Conservation (phyloP, 2,113 vertebrate genomes). For the Phrynocephalus versicolor region DNA sequence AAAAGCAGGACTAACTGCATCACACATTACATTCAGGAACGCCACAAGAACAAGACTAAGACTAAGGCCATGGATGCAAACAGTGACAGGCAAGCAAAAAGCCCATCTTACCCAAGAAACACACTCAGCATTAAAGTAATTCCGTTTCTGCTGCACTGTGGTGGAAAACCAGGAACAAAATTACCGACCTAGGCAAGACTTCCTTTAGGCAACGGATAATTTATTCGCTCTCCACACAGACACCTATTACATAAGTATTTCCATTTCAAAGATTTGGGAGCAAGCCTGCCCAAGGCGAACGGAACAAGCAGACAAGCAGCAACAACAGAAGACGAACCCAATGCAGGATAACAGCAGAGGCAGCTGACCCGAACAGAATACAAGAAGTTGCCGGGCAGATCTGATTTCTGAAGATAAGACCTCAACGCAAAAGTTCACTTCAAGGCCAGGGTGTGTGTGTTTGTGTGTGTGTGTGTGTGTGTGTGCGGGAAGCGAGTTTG, state of each 20-base stretch:
- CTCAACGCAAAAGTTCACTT: constrained; percentile 18
- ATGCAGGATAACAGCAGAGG: not conserved
- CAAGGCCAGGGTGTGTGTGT: not conserved
- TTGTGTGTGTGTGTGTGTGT: too few species aligned
- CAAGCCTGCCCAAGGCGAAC: not conserved
- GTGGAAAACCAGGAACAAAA: not conserved
- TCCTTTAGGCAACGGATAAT: not conserved
- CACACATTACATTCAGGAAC: not conserved
- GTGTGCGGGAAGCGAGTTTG: too few species aligned
- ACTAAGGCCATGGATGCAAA: constrained; percentile 48
- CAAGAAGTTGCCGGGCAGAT: not conserved
- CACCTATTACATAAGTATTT: not conserved
- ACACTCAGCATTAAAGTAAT: not conserved
- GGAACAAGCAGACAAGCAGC: not conserved
- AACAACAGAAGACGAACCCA: not conserved
- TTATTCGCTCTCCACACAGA: not conserved
- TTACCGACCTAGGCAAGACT: not conserved
- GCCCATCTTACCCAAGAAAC: not conserved
- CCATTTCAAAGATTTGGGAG: not conserved
- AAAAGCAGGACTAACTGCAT: not conserved
- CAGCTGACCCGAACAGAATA: not conserved
- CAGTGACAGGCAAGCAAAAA: constrained; percentile 30
- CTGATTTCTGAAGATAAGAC: not conserved
- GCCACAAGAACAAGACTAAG: constrained; percentile 34
- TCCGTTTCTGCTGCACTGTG: accelerated